Percentiles rank a stretch among this genome's conserved stretches.
Conservation (phyloP, 2,888 invertebrate species). For the Chrysotoxum bicinctum region DNA sequence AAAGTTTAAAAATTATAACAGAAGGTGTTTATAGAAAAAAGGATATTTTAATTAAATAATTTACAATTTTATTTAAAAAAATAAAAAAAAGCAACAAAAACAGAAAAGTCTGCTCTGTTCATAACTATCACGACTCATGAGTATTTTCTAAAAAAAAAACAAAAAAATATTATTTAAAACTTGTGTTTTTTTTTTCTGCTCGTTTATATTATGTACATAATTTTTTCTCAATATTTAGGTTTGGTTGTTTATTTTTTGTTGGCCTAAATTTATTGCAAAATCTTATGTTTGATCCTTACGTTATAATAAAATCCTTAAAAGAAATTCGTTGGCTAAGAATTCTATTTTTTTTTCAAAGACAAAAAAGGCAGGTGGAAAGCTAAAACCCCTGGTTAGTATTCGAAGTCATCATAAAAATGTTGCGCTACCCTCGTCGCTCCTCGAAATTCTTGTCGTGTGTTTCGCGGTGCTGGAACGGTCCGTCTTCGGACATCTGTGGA, state of each 20-base stretch:
- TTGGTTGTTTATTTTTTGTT: conserved; percentile 8
- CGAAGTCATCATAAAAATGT: conserved; percentile 79
- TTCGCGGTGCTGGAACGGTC: conserved; percentile 75
- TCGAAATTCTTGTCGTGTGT: conserved; percentile 77
- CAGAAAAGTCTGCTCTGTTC: conserved; percentile 72
- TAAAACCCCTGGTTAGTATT: conserved; percentile 75
- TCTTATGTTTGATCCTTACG: conserved; percentile 30
- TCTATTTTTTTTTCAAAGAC: neutral
- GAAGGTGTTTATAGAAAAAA: conserved; percentile 21
- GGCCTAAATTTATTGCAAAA: conserved; percentile 64
- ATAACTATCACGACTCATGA: conserved; percentile 81
- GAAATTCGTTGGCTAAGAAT: conserved; percentile 26
- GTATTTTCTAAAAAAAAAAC: conserved; percentile 75
- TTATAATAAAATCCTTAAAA: conserved; percentile 15
- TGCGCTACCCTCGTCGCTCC: conserved; percentile 76
- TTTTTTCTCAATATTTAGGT: conserved; percentile 37
- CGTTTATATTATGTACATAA: conserved; percentile 54
- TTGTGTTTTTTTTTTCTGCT: conserved; percentile 12
- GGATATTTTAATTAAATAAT: conserved; percentile 58
- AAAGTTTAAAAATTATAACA: conserved; percentile 6
- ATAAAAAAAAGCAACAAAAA: conserved; percentile 75
- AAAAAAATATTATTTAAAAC: conserved; percentile 18
- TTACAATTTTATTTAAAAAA: conserved; percentile 56
- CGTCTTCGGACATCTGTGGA: conserved; percentile 81
- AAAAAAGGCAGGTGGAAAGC: conserved; percentile 40